Percentiles rank a stretch among this genome's conserved stretches.
Evolutionary conservation across 2,797 vertebrate species (phyloP).

Genomic region (Ammospiza maritima): DNA sequence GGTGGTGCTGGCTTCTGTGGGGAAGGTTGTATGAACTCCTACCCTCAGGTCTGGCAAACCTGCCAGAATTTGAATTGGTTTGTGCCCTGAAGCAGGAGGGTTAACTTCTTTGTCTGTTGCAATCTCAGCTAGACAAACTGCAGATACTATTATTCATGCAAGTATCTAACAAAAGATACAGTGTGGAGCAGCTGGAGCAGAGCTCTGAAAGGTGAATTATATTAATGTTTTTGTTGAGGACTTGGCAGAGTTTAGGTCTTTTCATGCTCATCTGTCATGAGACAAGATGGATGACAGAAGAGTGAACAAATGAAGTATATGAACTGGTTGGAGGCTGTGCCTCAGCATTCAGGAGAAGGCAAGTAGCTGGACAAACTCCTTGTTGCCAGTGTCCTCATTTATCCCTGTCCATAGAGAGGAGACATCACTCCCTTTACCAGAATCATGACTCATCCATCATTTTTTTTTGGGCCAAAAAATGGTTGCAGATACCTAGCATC

Average conservation of each 20-base stretch:
- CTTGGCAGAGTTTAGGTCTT: conserved; percentile 18
- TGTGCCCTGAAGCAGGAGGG: neutral
- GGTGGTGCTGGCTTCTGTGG: neutral
- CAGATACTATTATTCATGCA: conserved; percentile 19
- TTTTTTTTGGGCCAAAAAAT: neutral
- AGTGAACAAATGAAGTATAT: neutral
- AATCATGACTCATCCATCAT: neutral
- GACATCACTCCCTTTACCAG: neutral
- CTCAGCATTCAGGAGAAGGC: neutral
- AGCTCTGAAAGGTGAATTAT: conserved; percentile 32
- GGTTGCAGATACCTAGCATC: neutral
- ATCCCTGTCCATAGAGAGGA: neutral
- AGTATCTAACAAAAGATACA: conserved; percentile 4
- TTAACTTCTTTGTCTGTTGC: conserved; percentile 22
- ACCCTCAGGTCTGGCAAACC: neutral
- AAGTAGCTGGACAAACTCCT: neutral
- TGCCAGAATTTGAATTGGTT: neutral
- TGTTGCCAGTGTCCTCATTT: neutral
- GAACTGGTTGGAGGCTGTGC: neutral
- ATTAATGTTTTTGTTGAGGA: conserved; percentile 31
- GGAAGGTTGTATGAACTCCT: neutral
- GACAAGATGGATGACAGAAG: neutral
- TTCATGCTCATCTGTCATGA: conserved; percentile 5
- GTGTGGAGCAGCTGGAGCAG: conserved; percentile 27
- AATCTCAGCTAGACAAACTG: neutral